Evolutionary conservation across 2,113 vertebrate species (phyloP), one percentile per base, ranked within the genome.

Genomic region (Asarcornis scutulata): DNA sequence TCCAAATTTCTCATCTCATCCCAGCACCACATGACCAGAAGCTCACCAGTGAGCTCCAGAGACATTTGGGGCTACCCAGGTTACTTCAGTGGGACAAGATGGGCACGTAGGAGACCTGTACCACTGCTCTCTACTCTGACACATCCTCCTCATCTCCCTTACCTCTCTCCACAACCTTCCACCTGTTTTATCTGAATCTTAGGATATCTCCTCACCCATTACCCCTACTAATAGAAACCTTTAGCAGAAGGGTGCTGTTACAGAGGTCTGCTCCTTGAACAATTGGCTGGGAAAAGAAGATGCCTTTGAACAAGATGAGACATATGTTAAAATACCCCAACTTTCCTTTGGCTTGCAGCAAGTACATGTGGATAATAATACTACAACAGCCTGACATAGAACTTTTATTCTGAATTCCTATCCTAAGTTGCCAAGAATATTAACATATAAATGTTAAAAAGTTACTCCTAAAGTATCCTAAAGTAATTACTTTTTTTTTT

Each of bases 51-150:
- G 4, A 3, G 25, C 50, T 77, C 36, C 50, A 34, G 56, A 32
- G 44, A 14, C 21, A 36, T 26, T 11, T 7, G 1, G 23, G 46
- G 23, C 13, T 50, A 77, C 3, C 13, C 32, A 58, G 34, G 34
- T 10, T 34, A 50, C 42, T 48, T 64, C 55, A 44, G 26, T 2
- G 1, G 21, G 17, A 4, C 36, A 46, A 56, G 66, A 62, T 0
- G 1, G 50, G 50, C 60, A 62, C 1, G 1, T 0, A 0, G 17
- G 13, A 90, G 40, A 17, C n/a, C 63, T 56, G 42, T 0, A 2
- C 26, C 69, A 42, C 36, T 64, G 25, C 36, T 42, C 4, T 3
- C 48, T 63, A 53, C 27, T 83, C 52, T 31, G 26, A n/a, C 14
- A 36, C 9, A 59, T 6, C 31, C n/a, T 6, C 31, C 42, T 59